A percentile compares a stretch with the other conserved stretches of the same genome.
Evolutionary conservation across 1,140 invertebrate genomes (phyloP).

Genomic region (Sycobia sp.): DNA sequence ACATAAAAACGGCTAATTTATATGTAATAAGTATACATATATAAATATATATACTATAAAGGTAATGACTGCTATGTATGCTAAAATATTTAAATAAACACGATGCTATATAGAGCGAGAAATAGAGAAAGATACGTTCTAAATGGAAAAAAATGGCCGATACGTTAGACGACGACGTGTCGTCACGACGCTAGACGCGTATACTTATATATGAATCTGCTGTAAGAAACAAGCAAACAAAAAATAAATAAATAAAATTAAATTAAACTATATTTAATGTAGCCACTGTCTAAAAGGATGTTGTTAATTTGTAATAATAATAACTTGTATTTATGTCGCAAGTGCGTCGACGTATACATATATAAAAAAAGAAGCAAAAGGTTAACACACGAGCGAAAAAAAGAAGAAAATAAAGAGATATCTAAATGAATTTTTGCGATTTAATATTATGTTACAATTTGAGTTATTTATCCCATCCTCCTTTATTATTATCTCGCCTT

Average conservation of each 20-base stretch:
- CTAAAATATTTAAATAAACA: no score
- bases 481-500: not conserved
- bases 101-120: conserved; percentile 8
- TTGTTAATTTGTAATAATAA: conserved; percentile 54
- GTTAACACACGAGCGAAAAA: no score
- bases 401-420: conserved; percentile 29
- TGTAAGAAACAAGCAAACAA: no score
- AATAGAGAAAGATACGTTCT: not conserved
- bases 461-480: not conserved
- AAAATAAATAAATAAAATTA: no score
- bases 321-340: conserved; percentile 30
- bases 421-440: conserved; percentile 5
- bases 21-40: conserved; percentile 12
- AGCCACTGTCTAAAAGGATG: conserved; percentile 43
- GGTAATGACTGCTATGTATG: conserved; percentile 16
- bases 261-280: conserved; percentile 35
- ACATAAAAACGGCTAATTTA: no score
- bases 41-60: no score
- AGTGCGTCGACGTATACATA: no score
- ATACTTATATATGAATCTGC: no score
- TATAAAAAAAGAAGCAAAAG: conserved; percentile 15
- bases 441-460: not conserved
- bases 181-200: conserved; percentile 28
- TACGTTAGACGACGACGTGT: conserved; percentile 16
- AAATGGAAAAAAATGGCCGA: conserved; percentile 22